phyloP scores from a whole-genome alignment of 2,888 invertebrate species.

The Erebia aethiops region DNA sequence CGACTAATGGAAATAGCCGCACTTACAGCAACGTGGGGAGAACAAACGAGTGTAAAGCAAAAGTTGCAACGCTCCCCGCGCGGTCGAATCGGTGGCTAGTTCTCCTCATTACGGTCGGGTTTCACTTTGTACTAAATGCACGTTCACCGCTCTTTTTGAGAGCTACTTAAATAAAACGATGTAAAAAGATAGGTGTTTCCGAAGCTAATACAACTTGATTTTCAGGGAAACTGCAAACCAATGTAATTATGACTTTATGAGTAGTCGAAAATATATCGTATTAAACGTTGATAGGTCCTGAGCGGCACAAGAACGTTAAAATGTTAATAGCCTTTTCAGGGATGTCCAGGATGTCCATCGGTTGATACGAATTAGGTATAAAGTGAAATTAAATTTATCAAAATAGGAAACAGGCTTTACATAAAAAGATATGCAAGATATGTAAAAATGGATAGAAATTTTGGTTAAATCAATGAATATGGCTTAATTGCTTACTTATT shows the following conservation, averaged over 20 bases:
- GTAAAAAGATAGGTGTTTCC: not conserved
- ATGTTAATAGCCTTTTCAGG: too few relatives aligned
- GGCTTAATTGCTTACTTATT: too few relatives aligned
- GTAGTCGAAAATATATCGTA: too few relatives aligned
- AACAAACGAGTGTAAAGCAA: constrained; percentile 52
- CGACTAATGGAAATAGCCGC: constrained; percentile 43
- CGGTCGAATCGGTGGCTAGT: constrained; percentile 46
- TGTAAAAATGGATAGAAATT: too few relatives aligned
- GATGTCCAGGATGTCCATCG: too few relatives aligned
- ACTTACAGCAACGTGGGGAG: constrained; percentile 7
- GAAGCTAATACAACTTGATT: not conserved
- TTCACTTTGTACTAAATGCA: constrained; percentile 20
- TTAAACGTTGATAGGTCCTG: too few relatives aligned
- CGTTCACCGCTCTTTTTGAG: constrained; percentile 13
- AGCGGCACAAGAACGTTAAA: too few relatives aligned
- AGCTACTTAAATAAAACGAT: constrained; percentile 13
- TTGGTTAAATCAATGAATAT: too few relatives aligned
- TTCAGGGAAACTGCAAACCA: not conserved
- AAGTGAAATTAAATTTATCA: too few relatives aligned
- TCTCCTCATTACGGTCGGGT: constrained; percentile 25
- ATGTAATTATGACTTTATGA: not conserved
- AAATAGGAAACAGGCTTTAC: too few relatives aligned
- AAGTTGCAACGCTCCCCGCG: constrained; percentile 50
- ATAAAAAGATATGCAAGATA: too few relatives aligned
- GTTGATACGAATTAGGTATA: too few relatives aligned